Evolutionary conservation across 1,140 invertebrate genomes (phyloP), one percentile per base, ranked within the genome.

Genomic region (Lepidostoma basale): DNA sequence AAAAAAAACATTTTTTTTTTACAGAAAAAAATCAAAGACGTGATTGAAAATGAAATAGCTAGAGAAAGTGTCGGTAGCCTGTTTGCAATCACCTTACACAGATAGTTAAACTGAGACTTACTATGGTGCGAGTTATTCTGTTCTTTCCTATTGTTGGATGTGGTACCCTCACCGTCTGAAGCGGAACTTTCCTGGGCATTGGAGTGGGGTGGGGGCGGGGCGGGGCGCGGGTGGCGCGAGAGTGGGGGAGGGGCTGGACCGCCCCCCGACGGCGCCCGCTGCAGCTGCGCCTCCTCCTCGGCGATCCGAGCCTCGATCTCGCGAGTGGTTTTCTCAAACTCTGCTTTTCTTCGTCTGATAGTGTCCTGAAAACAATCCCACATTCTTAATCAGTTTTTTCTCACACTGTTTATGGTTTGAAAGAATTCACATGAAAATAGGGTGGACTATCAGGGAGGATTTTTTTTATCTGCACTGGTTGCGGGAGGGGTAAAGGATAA

Each of bases 221-320:
- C 49, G 23, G 52, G 14, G 4, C 5, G 16, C 36, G 30, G 30
- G 6, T 6, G 30, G 30, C 6, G 30, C 5, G 12, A 12, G 12
- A 6, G 5, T 12, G 5, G 30, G 30, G 30, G 56, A 10, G 52
- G 36, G n/a, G 30, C 22, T 20, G 49, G 26, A 56, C 45, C 30
- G 6, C 30, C 40, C 10, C 62, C 66, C 14, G 44, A 65, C 47
- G 59, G 4, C 22, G 59, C 45, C 42, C n/a, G 74, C 74, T 14
- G 76, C 69, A 20, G 71, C 33, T 22, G 65, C 18, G 12, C 74
- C 28, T 73, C 68, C 3, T 83, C 81, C 0, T 79, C 77, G 14
- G 77, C 68, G 52, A 83, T 79, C 68, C 79, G 79, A 4, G 81
- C 78, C 64, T 83, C 81, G 54, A 82, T 83, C 45, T 83, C 81